phyloP scores from a whole-genome alignment of 2,888 invertebrate species.

The Macaria notata region DNA sequence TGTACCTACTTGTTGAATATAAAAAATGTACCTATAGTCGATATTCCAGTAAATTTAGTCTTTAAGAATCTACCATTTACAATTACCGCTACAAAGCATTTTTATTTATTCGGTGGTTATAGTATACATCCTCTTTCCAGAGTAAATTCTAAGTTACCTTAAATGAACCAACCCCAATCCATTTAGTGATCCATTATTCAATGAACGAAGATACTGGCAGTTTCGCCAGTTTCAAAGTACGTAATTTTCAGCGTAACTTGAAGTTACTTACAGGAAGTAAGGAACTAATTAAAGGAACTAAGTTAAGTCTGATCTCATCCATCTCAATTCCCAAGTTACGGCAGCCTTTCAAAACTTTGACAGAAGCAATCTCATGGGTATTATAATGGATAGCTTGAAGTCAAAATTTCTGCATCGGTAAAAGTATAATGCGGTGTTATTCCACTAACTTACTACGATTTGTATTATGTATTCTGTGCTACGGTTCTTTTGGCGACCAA shows the following conservation, averaged over 20 bases:
- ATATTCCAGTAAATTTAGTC: too few species aligned
- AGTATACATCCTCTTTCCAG: too few species aligned
- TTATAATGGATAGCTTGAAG: constrained; percentile 1
- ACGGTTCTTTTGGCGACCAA: too few species aligned
- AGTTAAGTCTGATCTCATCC: constrained; percentile 16
- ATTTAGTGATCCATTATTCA: neutral
- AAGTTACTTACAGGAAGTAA: neutral
- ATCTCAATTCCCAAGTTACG: constrained; percentile 10
- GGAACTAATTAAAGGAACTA: neutral
- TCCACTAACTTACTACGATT: too few species aligned
- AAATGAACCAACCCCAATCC: neutral
- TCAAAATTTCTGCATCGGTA: too few species aligned
- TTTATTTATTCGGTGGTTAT: too few species aligned
- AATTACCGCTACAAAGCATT: too few species aligned
- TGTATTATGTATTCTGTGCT: neutral
- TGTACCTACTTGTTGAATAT: too few species aligned
- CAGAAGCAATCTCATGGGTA: constrained; percentile 7
- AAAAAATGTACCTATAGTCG: too few species aligned
- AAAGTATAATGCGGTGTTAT: too few species aligned
- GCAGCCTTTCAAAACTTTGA: constrained; percentile 13
- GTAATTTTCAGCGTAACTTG: neutral
- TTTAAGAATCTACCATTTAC: too few species aligned
- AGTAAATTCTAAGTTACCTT: neutral
- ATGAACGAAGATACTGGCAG: neutral
- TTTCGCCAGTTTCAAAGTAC: neutral